Evolutionary conservation across 1,140 invertebrate genomes (phyloP).

Genomic region (Temnothorax longispinosus): DNA sequence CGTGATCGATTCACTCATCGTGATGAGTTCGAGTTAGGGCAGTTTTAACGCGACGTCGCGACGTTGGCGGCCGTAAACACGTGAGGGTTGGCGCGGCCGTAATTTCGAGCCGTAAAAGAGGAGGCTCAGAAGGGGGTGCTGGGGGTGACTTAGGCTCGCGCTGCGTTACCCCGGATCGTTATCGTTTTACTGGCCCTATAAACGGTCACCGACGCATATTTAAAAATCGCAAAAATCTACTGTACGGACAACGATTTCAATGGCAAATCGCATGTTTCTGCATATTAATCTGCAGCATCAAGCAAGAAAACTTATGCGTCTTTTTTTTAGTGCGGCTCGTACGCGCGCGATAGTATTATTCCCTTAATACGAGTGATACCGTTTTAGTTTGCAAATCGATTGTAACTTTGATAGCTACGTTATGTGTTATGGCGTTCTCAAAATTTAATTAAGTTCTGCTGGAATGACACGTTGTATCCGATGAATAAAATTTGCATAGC

Average conservation of each 20-base stretch:
- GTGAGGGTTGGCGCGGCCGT: constrained; percentile 69
- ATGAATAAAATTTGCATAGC: constrained; percentile 34
- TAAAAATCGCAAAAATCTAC: constrained; percentile 38
- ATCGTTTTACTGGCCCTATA: constrained; percentile 80
- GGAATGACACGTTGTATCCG: neutral
- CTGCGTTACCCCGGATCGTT: constrained; percentile 74
- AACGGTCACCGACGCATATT: constrained; percentile 73
- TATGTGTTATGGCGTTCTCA: constrained; percentile 6
- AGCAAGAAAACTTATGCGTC: neutral
- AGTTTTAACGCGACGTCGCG: constrained; percentile 68
- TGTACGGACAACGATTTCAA: neutral
- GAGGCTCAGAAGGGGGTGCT: constrained; percentile 58
- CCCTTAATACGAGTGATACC: neutral
- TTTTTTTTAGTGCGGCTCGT: neutral
- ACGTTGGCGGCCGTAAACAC: constrained; percentile 77
- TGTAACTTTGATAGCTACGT: constrained; percentile 5
- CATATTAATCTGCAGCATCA: neutral
- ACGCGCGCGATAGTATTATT: neutral
- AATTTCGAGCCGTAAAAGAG: constrained; percentile 79
- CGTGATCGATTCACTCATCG: constrained; percentile 46
- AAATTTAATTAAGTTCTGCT: constrained; percentile 43
- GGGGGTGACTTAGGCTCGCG: constrained; percentile 64
- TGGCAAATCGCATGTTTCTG: neutral
- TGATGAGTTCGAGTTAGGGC: constrained; percentile 43
- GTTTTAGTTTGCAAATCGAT: constrained; percentile 15